Base-by-base conservation (phyloP, 2,888 invertebrate species). In the Dinocampus coccinellae region DNA sequence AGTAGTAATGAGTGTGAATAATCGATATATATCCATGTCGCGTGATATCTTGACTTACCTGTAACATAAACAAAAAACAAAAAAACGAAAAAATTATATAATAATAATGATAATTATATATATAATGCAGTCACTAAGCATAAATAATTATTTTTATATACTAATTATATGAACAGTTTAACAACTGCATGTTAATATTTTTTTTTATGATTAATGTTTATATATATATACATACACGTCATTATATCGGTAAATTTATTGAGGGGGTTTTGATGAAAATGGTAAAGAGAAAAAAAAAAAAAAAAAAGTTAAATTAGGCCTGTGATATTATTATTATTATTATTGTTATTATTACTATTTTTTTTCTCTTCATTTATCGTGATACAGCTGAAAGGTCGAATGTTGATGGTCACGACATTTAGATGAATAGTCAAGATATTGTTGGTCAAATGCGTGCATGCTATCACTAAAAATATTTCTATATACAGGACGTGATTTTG, bases 351-450 rank as follows among this genome's bases (percentile, higher is more conserved):
- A n/a, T n/a, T n/a, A n/a, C n/a, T n/a, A n/a, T 53, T 58, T 34
- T 29, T 58, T 34, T 33, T 33, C 20, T 33, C 33, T 16, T 58
- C 16, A 20, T 34, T 39, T 58, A 58, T 34, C 33, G 58, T 16
- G 58, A 29, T 58, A 36, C 33, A 6, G 64, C 34, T 53, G n/a
- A 61, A 71, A 66, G 71, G 61, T 66, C 66, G 53, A 26, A 33
- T 60, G 65, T 42, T 70, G 61, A 62, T 69, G 60, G 60, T 70
- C 58, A 70, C 71, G 71, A 71, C 61, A 71, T 66, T 66, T 39
- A 66, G 62, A 61, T 70, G 36, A 60, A 60, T 53, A 29, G 26
- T 39, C 3, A 22, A 47, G 70, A 70, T 70, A 61, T 20, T 11
- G 26, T 36, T 47, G 36, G 26, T 16, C 29, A 29, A 64, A 34